Base-by-base conservation (phyloP, 2,797 vertebrate genomes). In the Falco naumanni region DNA sequence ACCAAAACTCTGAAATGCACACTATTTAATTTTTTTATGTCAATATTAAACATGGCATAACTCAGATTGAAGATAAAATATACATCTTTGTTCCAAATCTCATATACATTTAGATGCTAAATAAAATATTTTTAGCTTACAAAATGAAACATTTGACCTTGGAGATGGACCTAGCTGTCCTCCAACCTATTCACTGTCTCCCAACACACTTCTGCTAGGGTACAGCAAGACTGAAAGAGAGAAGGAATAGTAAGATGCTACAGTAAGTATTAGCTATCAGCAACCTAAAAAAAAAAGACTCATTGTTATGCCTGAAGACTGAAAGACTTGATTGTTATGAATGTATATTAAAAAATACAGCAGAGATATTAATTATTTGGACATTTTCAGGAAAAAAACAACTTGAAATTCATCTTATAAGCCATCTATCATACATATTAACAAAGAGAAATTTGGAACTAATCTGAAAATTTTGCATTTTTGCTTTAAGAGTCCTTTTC, bases 381-480 rank as follows among this genome's bases (percentile, higher is more conserved):
- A 94, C 57, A 59, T 93, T 92, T 95, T 89, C n/a, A 31, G 69
- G 54, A 84, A 59, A 95, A 84, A 84, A 96, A 72, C 45, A 79
- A 92, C 63, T 96, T 91, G 59, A 96, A 97, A 95, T 97, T 93
- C 59, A 84, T 80, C 87, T 93, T 76, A 84, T 89, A 96, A 81
- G 83, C 54, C 12, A 17, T 90, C 88, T 87, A 92, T 96, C 75
- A 89, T 95, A 72, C 89, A 94, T 96, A 92, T 91, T 94, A 97
- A 97, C 93, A 97, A 86, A 94, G 89, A 90, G 26, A 87, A 92
- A 96, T 93, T 91, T 94, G 84, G 72, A 96, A 83, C 66, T 87
- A 70, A 97, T 94, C 94, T 93, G 77, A 94, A 88, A 97, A 96
- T 89, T 94, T 94, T 91, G 65, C 68, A 61, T 82, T 93, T 91